Evolutionary conservation across 2,888 invertebrate species (phyloP), one percentile per base, ranked within the genome.

Genomic region (Erebia ligea): DNA sequence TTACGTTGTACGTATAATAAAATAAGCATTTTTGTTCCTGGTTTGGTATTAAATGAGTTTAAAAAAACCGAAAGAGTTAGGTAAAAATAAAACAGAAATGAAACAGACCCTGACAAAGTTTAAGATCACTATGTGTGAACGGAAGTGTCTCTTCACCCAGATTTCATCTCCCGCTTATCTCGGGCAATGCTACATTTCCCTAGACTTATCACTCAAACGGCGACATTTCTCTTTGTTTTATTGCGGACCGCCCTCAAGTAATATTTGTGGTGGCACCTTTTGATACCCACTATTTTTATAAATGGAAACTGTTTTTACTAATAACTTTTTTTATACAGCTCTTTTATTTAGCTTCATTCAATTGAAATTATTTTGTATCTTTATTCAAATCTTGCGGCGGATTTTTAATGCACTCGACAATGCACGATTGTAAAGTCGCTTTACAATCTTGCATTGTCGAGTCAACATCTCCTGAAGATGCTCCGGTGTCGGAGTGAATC

Each of bases 121-220:
- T 66, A 57, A 57, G 66, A 42, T 56, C 42, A 54, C 66, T 54
- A 57, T 66, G 70, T 64, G 69, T 63, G 52, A 69, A 66, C 56
- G 45, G 63, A 61, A 70, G 72, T 67, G 59, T 59, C 72, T 73
- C 66, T 66, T 73, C 67, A 73, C 72, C 72, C 64, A 64, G 70
- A 67, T 70, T 73, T 67, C 64, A 72, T 72, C 59, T 70, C 48
- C 64, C 67, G 72, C 70, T 67, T 67, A 72, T 59, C 67, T 72
- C 64, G 50, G 57, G 58, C 54, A 61, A 59, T 70, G 67, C 67
- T 72, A 65, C 63, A 67, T 69, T 72, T 64, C 56, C 67, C 63
- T 69, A 59, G 63, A 54, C 48, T 56, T 57, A 45, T 66, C 56
- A 66, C 45, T 66, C 66, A 66, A 66, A 66, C 42, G 66, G 40